Conservation (phyloP, 2,797 vertebrate species). For the Squalus acanthias region DNA sequence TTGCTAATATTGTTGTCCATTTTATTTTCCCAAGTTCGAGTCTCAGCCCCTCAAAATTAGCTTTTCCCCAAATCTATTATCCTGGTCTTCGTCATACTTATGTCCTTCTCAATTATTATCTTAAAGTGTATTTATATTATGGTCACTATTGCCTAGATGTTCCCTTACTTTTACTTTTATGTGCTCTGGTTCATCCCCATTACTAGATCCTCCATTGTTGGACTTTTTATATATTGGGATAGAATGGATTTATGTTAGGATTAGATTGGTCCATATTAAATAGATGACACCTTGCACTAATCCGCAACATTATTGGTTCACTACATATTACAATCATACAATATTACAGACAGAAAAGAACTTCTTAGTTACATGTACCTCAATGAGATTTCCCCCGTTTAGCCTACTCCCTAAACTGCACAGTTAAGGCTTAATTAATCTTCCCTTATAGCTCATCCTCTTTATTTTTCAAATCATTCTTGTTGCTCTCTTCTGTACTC, state of each 20-base stretch:
- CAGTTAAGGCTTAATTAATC: not conserved
- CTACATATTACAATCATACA: not conserved
- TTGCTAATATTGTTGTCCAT: too few relatives aligned
- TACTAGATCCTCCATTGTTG: too few relatives aligned
- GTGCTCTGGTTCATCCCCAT: too few relatives aligned
- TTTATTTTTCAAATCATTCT: not conserved
- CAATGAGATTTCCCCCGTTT: not conserved
- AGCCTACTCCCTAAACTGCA: not conserved
- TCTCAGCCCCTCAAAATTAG: too few relatives aligned
- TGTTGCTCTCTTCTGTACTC: not conserved
- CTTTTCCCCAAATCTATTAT: too few relatives aligned
- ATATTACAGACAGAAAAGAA: not conserved
- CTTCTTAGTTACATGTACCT: not conserved
- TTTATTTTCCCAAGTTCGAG: too few relatives aligned
- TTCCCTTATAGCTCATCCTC: not conserved
- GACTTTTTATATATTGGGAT: too few relatives aligned
- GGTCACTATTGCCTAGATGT: too few relatives aligned
- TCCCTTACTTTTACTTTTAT: too few relatives aligned
- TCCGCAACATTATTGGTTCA: not conserved
- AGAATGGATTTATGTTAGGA: not conserved
- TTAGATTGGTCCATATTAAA: not conserved
- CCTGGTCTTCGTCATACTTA: too few relatives aligned
- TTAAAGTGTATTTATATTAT: too few relatives aligned
- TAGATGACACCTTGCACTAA: not conserved
- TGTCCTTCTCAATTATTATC: too few relatives aligned